phyloP scores from a whole-genome alignment of 2,888 invertebrate species.

The Zaprionus obscuricornis region DNA sequence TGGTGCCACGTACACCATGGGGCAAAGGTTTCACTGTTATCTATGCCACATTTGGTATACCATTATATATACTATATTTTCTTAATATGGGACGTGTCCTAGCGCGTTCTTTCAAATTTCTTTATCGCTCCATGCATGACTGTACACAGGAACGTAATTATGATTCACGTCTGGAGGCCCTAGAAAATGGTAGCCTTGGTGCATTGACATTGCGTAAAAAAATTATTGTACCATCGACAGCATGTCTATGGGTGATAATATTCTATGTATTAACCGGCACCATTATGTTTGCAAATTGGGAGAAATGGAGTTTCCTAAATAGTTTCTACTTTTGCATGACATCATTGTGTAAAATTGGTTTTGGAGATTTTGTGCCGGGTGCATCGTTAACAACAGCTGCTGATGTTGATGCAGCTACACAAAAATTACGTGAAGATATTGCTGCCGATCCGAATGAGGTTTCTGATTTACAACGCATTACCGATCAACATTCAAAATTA shows the following conservation, averaged over 20 bases:
- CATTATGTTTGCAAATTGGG: constrained; percentile 95
- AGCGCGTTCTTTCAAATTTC: constrained; percentile 91
- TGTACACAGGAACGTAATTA: constrained; percentile 85
- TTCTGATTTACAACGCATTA: constrained; percentile 82
- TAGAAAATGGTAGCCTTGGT: constrained; percentile 68
- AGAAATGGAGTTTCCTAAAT: constrained; percentile 93
- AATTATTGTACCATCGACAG: constrained; percentile 93
- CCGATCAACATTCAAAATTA: constrained; percentile 91
- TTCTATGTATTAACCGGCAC: constrained; percentile 93
- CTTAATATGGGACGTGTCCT: constrained; percentile 95
- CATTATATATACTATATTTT: constrained; percentile 93
- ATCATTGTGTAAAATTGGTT: constrained; percentile 94
- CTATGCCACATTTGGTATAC: constrained; percentile 94
- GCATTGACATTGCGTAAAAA: constrained; percentile 85
- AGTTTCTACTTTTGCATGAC: constrained; percentile 96
- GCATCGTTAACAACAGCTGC: constrained; percentile 86
- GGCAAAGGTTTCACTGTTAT: constrained; percentile 93
- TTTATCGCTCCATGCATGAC: constrained; percentile 90
- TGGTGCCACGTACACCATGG: constrained; percentile 91
- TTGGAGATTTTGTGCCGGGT: constrained; percentile 95
- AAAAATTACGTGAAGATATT: constrained; percentile 73
- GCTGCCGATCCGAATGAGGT: constrained; percentile 70
- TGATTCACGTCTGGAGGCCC: constrained; percentile 74
- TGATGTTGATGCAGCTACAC: constrained; percentile 69
- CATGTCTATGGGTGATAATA: constrained; percentile 94